phyloP scores from a whole-genome alignment of 2,888 invertebrate species.

The Mythimna impura region DNA sequence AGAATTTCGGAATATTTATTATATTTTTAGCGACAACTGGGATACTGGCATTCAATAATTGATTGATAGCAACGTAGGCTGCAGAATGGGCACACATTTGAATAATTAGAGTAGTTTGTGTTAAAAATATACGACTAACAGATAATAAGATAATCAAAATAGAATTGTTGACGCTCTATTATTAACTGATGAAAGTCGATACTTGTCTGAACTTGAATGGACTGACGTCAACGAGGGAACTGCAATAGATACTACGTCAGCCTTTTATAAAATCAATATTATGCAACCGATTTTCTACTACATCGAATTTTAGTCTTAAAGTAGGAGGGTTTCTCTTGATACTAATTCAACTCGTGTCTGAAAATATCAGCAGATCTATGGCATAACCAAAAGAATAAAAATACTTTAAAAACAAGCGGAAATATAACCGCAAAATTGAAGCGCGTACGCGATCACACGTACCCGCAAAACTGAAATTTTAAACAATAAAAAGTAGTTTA shows the following conservation, averaged over 20 bases:
- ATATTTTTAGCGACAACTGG: constrained; percentile 21
- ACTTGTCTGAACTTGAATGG: constrained; percentile 12
- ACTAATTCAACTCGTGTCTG: background rate
- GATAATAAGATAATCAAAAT: background rate
- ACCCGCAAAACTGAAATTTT: constrained; percentile 42
- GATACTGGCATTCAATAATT: constrained; percentile 33
- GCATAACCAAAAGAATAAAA: background rate
- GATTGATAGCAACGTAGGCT: constrained; percentile 25
- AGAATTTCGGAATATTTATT: constrained; percentile 4
- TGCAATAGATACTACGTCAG: background rate
- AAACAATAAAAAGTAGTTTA: constrained; percentile 53
- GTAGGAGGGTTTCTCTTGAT: background rate
- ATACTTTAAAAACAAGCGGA: background rate
- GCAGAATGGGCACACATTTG: constrained; percentile 2
- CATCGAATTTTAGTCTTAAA: background rate
- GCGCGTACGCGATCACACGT: constrained; percentile 8
- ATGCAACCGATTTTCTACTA: background rate
- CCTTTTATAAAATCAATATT: background rate
- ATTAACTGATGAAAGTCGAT: constrained; percentile 20
- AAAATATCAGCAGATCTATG: background rate
- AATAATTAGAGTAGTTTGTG: constrained; percentile 21
- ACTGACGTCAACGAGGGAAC: constrained; percentile 7
- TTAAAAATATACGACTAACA: constrained; percentile 2
- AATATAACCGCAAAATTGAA: constrained; percentile 30
- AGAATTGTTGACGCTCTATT: constrained; percentile 1